Conservation (phyloP, 2,888 invertebrate species). For the Epistrophe eligans region DNA sequence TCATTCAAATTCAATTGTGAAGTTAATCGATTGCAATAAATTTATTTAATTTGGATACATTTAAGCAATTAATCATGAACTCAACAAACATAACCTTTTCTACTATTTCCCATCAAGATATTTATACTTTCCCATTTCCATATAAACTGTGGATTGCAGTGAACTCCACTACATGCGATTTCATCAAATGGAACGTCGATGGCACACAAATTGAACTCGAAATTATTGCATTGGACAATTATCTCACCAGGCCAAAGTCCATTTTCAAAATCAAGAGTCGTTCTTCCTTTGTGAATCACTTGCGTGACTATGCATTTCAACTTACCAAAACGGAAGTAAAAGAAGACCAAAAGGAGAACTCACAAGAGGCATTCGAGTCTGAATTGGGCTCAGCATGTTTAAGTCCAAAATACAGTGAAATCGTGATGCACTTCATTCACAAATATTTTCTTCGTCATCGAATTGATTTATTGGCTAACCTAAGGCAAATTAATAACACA, state of each 20-base stretch:
- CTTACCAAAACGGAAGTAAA: not conserved
- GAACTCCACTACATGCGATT: constrained; percentile 77
- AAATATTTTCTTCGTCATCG: constrained; percentile 78
- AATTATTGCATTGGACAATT: constrained; percentile 76
- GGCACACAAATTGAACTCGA: constrained; percentile 78
- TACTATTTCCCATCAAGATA: constrained; percentile 76
- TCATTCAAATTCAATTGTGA: not conserved
- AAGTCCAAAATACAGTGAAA: constrained; percentile 59
- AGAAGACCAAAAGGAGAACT: not conserved
- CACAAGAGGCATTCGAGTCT: not conserved
- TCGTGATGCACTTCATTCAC: constrained; percentile 77
- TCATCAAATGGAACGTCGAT: constrained; percentile 78
- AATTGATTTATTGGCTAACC: constrained; percentile 77
- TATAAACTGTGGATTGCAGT: constrained; percentile 78
- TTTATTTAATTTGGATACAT: not conserved
- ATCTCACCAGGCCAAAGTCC: constrained; percentile 77
- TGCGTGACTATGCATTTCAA: constrained; percentile 77
- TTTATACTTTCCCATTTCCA: constrained; percentile 78
- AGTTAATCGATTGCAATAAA: not conserved
- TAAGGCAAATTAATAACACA: constrained; percentile 24
- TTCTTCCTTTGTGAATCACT: constrained; percentile 76
- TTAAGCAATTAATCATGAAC: not conserved
- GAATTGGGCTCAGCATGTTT: not conserved
- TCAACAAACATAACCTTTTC: not conserved
- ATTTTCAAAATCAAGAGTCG: constrained; percentile 78